Conservation (phyloP, 2,888 invertebrate genomes). For the Germaria angustata region DNA sequence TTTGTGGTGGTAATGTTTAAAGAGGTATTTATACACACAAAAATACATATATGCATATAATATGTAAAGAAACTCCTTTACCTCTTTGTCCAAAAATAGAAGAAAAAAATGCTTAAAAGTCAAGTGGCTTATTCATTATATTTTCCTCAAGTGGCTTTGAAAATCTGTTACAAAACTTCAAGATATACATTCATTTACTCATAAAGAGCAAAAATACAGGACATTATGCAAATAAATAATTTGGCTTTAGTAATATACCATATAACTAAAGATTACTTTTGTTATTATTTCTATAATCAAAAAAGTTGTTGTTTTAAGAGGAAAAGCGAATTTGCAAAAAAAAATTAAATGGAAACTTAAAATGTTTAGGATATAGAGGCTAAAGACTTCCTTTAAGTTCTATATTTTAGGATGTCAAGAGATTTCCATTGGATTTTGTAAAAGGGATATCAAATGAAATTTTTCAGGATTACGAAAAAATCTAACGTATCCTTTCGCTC, state of each 20-base stretch:
- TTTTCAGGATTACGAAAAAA: too few species aligned
- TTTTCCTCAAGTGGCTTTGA: slow-evolving; percentile 5
- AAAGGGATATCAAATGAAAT: too few species aligned
- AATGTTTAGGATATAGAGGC: too few species aligned
- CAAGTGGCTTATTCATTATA: background rate
- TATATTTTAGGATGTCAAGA: too few species aligned
- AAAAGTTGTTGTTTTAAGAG: too few species aligned
- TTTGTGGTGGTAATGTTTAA: slow-evolving; percentile 38
- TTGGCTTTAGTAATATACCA: background rate
- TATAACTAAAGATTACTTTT: too few species aligned
- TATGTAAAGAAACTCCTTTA: background rate
- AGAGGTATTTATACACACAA: background rate
- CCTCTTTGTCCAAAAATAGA: background rate
- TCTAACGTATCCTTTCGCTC: too few species aligned
- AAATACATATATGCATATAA: background rate
- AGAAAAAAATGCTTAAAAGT: slow-evolving; percentile 20
- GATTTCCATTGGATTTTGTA: too few species aligned
- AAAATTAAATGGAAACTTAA: too few species aligned
- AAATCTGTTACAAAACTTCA: background rate
- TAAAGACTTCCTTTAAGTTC: too few species aligned
- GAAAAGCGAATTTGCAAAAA: too few species aligned
- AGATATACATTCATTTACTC: background rate
- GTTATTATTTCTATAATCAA: too few species aligned
- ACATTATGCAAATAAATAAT: background rate
- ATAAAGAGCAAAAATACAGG: background rate